phyloP scores from a whole-genome alignment of 1,140 invertebrate species.

The Diuraphis noxia region DNA sequence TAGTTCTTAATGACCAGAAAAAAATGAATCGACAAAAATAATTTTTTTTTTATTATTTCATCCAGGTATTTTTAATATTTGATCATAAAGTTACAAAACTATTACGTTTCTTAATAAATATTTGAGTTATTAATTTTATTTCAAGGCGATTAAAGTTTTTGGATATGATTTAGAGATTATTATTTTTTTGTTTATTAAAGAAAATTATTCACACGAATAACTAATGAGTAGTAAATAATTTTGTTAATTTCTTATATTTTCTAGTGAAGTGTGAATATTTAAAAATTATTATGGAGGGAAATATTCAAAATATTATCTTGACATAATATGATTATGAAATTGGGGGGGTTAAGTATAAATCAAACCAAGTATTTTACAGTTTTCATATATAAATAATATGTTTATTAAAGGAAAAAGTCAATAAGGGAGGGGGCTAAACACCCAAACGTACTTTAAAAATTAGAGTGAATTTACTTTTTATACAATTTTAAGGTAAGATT shows the following conservation, averaged over 20 bases:
- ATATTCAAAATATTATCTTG: background rate
- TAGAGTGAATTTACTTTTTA: too few relatives aligned
- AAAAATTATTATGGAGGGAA: background rate
- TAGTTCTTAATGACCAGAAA: background rate
- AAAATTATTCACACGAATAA: background rate
- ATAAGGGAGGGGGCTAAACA: too few relatives aligned
- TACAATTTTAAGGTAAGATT: too few relatives aligned
- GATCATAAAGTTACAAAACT: background rate
- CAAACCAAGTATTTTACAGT: too few relatives aligned
- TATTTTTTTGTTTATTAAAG: background rate
- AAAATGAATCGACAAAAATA: background rate
- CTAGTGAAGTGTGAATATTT: background rate
- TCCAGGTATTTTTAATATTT: background rate
- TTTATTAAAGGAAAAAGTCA: too few relatives aligned
- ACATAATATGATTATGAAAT: too few relatives aligned
- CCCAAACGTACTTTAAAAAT: too few relatives aligned
- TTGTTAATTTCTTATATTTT: background rate
- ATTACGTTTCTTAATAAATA: background rate
- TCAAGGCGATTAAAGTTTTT: background rate
- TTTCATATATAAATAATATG: too few relatives aligned
- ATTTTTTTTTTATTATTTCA: background rate
- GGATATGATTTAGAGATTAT: background rate
- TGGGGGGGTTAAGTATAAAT: too few relatives aligned
- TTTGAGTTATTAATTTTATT: background rate
- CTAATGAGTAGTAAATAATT: background rate